These are phyloP conservation scores for Eriosoma lanigerum DNA, from an alignment of 1,140 invertebrate species.

Conservation along the genomic window DNA sequence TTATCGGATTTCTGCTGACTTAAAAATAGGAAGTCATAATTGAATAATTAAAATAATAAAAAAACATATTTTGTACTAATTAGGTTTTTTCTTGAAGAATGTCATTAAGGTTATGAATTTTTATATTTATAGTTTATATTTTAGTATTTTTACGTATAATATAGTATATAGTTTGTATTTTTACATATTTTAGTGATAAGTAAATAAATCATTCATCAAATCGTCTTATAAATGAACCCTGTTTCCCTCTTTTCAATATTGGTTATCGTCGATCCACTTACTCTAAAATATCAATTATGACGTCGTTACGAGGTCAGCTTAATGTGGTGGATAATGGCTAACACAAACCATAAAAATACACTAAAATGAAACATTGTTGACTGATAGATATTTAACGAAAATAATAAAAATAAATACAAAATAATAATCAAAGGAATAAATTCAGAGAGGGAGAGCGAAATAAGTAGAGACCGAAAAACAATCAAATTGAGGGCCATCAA, in stretches of 20 bases:
- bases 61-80: not conserved
- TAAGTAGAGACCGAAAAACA: not conserved
- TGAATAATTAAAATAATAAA: not conserved
- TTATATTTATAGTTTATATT: too few species aligned
- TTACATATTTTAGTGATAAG: constrained; percentile 18
- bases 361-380: not conserved
- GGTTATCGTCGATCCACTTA: not conserved
- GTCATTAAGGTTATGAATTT: not conserved
- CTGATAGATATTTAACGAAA: not conserved
- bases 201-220: constrained; percentile 15
- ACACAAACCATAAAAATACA: too few species aligned
- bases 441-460: too few species aligned
- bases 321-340: not conserved
- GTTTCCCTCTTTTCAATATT: not conserved
- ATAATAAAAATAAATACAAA: not conserved
- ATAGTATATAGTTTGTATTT: not conserved
- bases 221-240: not conserved
- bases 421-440: not conserved
- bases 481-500: too few species aligned
- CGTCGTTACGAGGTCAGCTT: not conserved
- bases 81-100: not conserved
- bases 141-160: too few species aligned
- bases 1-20: not conserved
- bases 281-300: constrained; percentile 17
- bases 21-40: not conserved